phyloP scores from a whole-genome alignment of 2,113 vertebrate genomes.

The Tenrec ecaudatus region DNA sequence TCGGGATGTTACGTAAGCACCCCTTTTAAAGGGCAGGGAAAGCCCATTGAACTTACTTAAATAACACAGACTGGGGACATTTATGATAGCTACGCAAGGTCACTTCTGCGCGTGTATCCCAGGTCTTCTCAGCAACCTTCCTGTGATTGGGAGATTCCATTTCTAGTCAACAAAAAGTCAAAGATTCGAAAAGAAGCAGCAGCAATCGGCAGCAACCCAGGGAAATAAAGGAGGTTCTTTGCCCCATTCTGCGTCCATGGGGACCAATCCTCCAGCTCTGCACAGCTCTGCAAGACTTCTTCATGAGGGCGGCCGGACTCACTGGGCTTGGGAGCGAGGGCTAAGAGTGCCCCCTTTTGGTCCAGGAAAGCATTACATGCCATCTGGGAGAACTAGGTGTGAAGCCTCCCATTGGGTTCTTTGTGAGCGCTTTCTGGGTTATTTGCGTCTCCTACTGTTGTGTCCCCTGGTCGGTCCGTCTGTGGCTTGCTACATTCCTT shows the following conservation, averaged over 20 bases:
- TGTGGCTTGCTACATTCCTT: slow-evolving; percentile 89
- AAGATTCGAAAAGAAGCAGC: neutral
- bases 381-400: slow-evolving; percentile 71
- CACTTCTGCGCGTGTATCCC: neutral
- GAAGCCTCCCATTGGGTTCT: slow-evolving; percentile 82
- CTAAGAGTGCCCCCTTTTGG: slow-evolving; percentile 94
- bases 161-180: slow-evolving; percentile 36
- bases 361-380: slow-evolving; percentile 78
- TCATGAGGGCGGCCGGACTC: slow-evolving; percentile 53
- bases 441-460: slow-evolving; percentile 86
- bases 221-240: slow-evolving; percentile 60
- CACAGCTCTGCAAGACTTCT: slow-evolving; percentile 39
- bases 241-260: slow-evolving; percentile 35
- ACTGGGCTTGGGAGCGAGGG: slow-evolving; percentile 83
- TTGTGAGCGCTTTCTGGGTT: slow-evolving; percentile 85
- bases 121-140: slow-evolving; percentile 27
- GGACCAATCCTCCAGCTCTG: slow-evolving; percentile 35
- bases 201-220: neutral
- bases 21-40: neutral
- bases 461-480: slow-evolving; percentile 85
- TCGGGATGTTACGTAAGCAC: too few relatives aligned
- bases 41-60: neutral
- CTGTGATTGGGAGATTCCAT: slow-evolving; percentile 42
- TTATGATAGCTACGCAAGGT: slow-evolving; percentile 16
- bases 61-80: neutral